Evolutionary conservation across 2,888 invertebrate genomes (phyloP).

Genomic region (Copidosoma aretas): DNA sequence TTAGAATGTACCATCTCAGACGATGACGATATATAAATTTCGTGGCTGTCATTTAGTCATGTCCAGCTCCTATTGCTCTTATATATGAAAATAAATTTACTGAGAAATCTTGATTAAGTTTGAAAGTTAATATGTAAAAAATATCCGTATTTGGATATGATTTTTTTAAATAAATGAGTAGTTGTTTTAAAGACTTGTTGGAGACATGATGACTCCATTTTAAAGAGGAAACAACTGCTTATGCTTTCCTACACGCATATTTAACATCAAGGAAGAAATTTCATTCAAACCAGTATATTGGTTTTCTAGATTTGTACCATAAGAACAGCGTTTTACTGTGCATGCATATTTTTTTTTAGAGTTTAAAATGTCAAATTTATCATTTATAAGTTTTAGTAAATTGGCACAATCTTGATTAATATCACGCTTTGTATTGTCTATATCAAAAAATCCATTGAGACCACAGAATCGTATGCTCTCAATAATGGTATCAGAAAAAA

Average conservation of each 20-base stretch:
- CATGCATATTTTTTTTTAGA: not conserved
- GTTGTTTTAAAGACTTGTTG: constrained; percentile 3
- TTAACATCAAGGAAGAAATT: constrained; percentile 1
- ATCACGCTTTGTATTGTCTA: not conserved
- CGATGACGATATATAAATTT: not conserved
- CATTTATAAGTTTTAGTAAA: constrained; percentile 11
- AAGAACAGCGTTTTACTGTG: not conserved
- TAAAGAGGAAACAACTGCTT: constrained; percentile 7
- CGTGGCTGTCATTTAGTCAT: constrained; percentile 8
- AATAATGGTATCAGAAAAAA: constrained; percentile 15
- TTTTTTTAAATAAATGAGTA: constrained; percentile 11
- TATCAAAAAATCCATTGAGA: not conserved
- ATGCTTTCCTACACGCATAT: not conserved
- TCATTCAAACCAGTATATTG: constrained; percentile 1
- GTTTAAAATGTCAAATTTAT: constrained; percentile 24
- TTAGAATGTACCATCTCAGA: constrained; percentile 16
- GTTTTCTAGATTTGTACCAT: constrained; percentile 3
- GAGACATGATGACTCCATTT: constrained; percentile 4
- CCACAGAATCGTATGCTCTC: constrained; percentile 10
- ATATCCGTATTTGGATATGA: not conserved
- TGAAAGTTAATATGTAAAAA: constrained; percentile 14
- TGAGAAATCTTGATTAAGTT: constrained; percentile 40
- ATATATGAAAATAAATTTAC: constrained; percentile 50
- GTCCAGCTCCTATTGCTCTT: constrained; percentile 42
- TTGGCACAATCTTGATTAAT: not conserved